These are phyloP conservation scores for Pangasius mekongensis DNA, from an alignment of 2,797 vertebrate genomes.

Conservation along the genomic window DNA sequence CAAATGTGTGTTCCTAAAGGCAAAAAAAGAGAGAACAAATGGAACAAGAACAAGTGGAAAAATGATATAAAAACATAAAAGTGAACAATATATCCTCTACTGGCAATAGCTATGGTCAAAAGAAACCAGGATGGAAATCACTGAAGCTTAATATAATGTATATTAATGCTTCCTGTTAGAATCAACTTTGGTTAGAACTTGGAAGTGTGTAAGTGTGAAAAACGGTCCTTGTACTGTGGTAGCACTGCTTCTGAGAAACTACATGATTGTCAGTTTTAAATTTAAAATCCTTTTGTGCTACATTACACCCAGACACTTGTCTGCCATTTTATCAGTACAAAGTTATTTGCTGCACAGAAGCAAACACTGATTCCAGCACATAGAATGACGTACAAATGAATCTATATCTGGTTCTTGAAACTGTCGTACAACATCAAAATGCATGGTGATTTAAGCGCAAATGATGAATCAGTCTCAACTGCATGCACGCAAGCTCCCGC, in stretches of 20 bases:
- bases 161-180: background rate
- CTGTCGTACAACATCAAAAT: background rate
- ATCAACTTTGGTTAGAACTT: background rate
- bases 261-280: background rate
- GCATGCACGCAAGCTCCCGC: background rate
- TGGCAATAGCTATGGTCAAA: constrained; percentile 53
- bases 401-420: background rate
- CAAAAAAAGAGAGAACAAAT: constrained; percentile 33
- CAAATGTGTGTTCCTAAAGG: constrained; percentile 40
- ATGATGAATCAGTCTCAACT: constrained; percentile 9
- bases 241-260: background rate
- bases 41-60: constrained; percentile 41
- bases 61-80: constrained; percentile 45
- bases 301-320: background rate
- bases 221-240: background rate
- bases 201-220: background rate
- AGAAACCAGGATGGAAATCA: constrained; percentile 72
- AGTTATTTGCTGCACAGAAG: background rate
- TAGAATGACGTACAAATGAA: background rate
- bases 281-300: background rate
- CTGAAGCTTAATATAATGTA: constrained; percentile 63
- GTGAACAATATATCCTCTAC: constrained; percentile 38
- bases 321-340: background rate
- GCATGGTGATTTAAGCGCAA: background rate
- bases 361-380: background rate